Base-by-base conservation (phyloP, 2,797 vertebrate species). In the Halcyon chelicuti region DNA sequence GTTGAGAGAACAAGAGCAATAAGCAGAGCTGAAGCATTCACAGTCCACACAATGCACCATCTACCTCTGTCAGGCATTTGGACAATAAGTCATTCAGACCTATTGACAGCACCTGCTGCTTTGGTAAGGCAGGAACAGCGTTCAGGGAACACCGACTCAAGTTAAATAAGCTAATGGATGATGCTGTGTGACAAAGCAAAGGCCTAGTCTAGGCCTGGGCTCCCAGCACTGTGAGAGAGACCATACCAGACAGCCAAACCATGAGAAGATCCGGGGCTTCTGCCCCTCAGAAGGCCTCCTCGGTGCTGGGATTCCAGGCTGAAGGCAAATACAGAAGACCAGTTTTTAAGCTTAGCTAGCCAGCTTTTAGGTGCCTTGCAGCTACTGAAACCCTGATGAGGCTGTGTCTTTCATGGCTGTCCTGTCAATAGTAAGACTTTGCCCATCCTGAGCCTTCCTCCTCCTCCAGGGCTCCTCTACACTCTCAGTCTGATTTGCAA, bases 351-450 rank as follows among this genome's bases (percentile, higher is more conserved):
- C 35, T 84, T 51, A 63, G 18, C 66, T 61, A 44, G 78, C 10
- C 37, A n/a, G 42, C 61, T 74, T 70, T 60, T 46, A 75, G 14
- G 58, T 44, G 25, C 26, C 54, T 87, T 60, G 26, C 58, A 68
- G 63, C 37, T 31, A 21, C 61, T n/a, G 39, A 25, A 89, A 46
- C 23, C 14, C 52, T 71, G 39, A n/a, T 39, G 47, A 91, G 18
- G 20, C n/a, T 25, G 5, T 28, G 25, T 33, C 20, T 86, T 74
- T 37, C 0, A 0, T 23, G 25, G n/a, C 39, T 58, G 39, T n/a
- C 29, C n/a, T 49, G 18, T 42, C 20, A 73, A 19, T 14, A 51
- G 55, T 26, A 66, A 62, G 31, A 54, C 33, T 80, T 33, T 49
- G 13, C 39, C 60, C 15, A 2, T 9, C 13, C 52, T 54, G 39